phyloP scores from a whole-genome alignment of 2,113 vertebrate genomes.

The Camelus bactrianus region DNA sequence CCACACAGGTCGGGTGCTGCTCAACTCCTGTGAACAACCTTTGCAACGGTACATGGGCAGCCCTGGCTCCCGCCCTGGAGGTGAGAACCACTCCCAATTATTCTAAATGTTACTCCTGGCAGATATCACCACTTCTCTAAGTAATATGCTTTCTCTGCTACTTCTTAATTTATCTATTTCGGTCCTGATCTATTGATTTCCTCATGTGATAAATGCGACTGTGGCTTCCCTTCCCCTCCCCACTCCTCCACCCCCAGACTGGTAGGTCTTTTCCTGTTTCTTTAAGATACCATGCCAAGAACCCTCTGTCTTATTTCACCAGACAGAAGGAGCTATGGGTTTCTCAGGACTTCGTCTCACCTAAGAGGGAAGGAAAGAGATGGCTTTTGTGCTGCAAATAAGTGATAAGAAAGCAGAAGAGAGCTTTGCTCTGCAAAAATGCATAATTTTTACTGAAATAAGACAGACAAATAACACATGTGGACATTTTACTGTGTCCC shows the following conservation, averaged over 20 bases:
- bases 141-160: background rate
- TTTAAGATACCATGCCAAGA: background rate
- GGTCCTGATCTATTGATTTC: background rate
- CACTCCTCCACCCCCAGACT: background rate
- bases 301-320: background rate
- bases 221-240: background rate
- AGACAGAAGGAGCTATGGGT: background rate
- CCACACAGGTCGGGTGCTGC: background rate
- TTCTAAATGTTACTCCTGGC: background rate
- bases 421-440: background rate
- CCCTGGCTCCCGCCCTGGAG: background rate
- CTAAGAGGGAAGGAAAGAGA: background rate
- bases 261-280: background rate
- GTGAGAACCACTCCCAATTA: background rate
- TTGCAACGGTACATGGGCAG: background rate
- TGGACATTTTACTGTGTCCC: background rate
- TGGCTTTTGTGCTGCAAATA: background rate
- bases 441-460: background rate
- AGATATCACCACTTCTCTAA: background rate
- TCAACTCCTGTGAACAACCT: background rate
- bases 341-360: background rate
- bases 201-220: background rate
- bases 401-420: background rate
- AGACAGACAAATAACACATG: background rate
- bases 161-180: background rate